These are phyloP conservation scores for Machimus atricapillus DNA, from an alignment of 2,888 invertebrate genomes.

Conservation along the genomic window DNA sequence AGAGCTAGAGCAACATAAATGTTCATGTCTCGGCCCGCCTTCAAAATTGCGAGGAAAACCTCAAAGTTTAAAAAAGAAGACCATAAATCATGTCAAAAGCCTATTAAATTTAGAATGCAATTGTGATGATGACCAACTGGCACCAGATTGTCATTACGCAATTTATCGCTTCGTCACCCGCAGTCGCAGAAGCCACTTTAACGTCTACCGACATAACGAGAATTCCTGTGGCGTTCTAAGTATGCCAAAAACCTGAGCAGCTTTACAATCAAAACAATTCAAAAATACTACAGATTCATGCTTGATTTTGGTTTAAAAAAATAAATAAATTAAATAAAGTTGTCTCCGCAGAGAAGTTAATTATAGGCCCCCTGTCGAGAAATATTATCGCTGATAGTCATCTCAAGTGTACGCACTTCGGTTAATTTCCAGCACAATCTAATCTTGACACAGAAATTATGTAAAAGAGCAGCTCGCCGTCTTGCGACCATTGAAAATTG, in stretches of 20 bases:
- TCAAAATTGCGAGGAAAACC: background rate
- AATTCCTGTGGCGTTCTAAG: background rate
- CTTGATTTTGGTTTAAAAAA: background rate
- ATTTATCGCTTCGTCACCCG: background rate
- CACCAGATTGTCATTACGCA: background rate
- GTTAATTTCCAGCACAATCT: background rate
- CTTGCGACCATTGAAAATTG: background rate
- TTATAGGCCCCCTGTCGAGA: background rate
- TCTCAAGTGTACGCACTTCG: background rate
- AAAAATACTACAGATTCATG: background rate
- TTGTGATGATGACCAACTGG: background rate
- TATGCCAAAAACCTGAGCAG: background rate
- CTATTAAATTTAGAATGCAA: background rate
- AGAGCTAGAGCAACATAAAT: background rate
- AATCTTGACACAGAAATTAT: background rate
- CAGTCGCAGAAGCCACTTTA: background rate
- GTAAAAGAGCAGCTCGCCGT: background rate
- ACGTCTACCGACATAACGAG: background rate
- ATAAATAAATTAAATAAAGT: too few relatives aligned
- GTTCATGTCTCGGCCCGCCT: background rate
- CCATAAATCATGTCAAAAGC: background rate
- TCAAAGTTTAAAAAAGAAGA: background rate
- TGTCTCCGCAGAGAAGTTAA: background rate
- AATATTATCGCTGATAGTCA: background rate
- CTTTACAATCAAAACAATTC: background rate